Conservation (phyloP, 2,797 vertebrate genomes). For the Micromesistius poutassou region DNA sequence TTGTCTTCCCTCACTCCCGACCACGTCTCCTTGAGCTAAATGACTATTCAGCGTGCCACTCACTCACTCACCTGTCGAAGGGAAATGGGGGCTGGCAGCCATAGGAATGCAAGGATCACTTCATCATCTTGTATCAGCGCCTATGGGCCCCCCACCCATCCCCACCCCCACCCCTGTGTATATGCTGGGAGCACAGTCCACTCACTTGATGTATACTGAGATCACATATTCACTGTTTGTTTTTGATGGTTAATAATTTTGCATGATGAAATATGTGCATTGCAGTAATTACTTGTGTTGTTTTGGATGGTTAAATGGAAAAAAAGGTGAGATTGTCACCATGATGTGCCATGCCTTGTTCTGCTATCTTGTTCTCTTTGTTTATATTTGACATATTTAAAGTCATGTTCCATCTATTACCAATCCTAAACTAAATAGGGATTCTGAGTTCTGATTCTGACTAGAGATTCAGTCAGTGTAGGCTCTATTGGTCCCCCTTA, state of each 20-base stretch:
- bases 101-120: constrained; percentile 61
- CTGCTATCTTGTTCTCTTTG: not conserved
- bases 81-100: constrained; percentile 39
- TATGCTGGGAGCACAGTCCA: constrained; percentile 72
- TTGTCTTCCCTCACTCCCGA: constrained; percentile 12
- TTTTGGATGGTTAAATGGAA: not conserved
- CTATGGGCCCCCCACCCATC: constrained; percentile 51
- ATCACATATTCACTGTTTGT: not conserved
- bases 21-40: constrained; percentile 41
- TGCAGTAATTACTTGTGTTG: not conserved
- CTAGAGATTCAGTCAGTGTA: too few relatives aligned
- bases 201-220: constrained; percentile 58
- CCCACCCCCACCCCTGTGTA: constrained; percentile 23
- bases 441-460: too few relatives aligned
- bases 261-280: not conserved
- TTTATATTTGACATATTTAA: not conserved
- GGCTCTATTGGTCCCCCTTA: not conserved
- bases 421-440: not conserved
- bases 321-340: too few relatives aligned
- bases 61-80: constrained; percentile 34
- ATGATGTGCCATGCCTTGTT: too few relatives aligned
- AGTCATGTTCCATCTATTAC: not conserved
- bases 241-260: not conserved
- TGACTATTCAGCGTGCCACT: constrained; percentile 21
- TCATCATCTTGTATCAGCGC: constrained; percentile 66